A percentile compares a stretch with the other conserved stretches of the same genome.
Conservation (phyloP, 2,113 vertebrate genomes). For the Pterocles orientalis region DNA sequence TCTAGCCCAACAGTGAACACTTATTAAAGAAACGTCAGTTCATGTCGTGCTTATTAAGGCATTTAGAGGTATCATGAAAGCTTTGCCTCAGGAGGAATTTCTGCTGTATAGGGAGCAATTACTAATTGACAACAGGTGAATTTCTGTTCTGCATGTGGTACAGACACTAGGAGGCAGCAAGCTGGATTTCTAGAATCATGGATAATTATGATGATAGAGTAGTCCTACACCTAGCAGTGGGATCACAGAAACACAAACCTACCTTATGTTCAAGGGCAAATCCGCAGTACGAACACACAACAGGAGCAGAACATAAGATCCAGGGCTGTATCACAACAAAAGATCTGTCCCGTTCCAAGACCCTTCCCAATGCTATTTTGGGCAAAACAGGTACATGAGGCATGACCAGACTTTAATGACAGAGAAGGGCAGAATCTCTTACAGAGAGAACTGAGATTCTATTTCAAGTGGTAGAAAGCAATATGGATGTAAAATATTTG, state of each 20-base stretch:
- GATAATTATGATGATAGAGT: background rate
- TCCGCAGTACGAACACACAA: background rate
- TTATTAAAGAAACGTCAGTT: background rate
- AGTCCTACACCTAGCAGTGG: background rate
- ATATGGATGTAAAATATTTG: background rate
- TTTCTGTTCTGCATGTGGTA: background rate
- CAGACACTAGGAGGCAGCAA: background rate
- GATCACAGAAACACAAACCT: background rate
- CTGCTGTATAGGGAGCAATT: background rate
- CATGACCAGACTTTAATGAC: background rate
- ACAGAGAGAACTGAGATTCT: background rate
- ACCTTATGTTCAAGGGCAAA: background rate
- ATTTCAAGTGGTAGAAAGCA: background rate
- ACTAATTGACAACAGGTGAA: background rate
- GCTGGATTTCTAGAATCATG: background rate
- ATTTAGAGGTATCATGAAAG: background rate
- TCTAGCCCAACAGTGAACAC: background rate
- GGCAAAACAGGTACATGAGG: background rate
- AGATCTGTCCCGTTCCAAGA: background rate
- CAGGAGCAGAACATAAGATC: background rate
- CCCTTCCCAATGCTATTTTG: background rate
- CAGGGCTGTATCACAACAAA: background rate
- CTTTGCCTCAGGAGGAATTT: background rate
- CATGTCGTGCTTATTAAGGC: background rate
- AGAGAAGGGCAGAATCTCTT: background rate